A percentile compares a stretch with the other conserved stretches of the same genome.
phyloP scores from a whole-genome alignment of 1,140 invertebrate species.

The Trichomalopsis sarcophagae region DNA sequence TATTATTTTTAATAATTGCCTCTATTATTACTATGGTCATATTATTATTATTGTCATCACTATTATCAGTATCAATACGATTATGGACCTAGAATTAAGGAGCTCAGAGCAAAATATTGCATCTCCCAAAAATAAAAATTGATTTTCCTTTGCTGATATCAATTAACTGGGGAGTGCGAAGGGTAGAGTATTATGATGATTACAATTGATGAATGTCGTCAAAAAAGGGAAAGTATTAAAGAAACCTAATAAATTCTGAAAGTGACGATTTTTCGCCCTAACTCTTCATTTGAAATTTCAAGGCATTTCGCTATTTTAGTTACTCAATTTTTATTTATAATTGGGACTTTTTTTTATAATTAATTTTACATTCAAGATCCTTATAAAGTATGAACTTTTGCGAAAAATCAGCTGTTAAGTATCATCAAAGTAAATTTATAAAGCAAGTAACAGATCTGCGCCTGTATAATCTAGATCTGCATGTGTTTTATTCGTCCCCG shows the following conservation, averaged over 20 bases:
- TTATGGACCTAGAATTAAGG: conserved; percentile 56
- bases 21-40: conserved; percentile 54
- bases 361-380: neutral
- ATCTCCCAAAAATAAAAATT: conserved; percentile 50
- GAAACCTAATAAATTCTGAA: conserved; percentile 19
- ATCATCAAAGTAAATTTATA: neutral
- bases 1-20: conserved; percentile 56
- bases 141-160: conserved; percentile 35
- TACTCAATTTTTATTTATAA: neutral
- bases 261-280: neutral
- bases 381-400: neutral
- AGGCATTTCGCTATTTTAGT: neutral
- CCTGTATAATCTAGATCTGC: conserved; percentile 29
- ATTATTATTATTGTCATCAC: conserved; percentile 44
- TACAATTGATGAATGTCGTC: conserved; percentile 46
- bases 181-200: conserved; percentile 39
- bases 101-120: conserved; percentile 57
- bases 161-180: neutral
- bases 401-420: neutral
- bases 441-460: conserved; percentile 14
- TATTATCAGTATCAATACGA: conserved; percentile 57
- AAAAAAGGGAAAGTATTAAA: conserved; percentile 43
- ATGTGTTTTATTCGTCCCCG: conserved; percentile 27
- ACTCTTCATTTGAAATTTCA: neutral
- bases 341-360: neutral